A percentile compares a stretch with the other conserved stretches of the same genome.
These are phyloP conservation scores for Falcunculus frontatus DNA, from an alignment of 2,113 vertebrate species.

Conservation along the genomic window DNA sequence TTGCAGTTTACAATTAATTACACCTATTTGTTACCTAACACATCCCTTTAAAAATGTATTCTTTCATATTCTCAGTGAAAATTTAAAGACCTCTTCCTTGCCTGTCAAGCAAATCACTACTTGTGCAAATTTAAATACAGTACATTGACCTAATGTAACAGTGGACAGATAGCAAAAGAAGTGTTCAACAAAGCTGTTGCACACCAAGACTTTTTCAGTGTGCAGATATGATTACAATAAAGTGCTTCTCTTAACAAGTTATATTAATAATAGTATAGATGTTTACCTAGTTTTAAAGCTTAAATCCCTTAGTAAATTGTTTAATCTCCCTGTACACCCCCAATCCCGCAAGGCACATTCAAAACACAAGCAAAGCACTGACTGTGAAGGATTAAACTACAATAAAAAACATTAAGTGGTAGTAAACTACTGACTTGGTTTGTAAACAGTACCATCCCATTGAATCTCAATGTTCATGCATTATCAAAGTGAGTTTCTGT, in stretches of 20 bases:
- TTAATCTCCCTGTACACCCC: background rate
- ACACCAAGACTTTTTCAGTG: background rate
- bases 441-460: background rate
- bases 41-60: background rate
- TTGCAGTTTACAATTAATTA: background rate
- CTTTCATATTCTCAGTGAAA: background rate
- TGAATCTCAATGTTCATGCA: background rate
- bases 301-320: background rate
- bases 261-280: background rate
- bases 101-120: background rate
- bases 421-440: background rate
- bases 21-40: background rate
- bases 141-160: background rate
- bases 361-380: conserved; percentile 7
- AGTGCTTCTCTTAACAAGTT: conserved; percentile 41
- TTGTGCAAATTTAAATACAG: conserved; percentile 39
- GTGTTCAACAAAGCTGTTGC: background rate
- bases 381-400: background rate
- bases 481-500: background rate
- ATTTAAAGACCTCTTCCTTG: background rate
- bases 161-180: background rate
- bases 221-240: conserved; percentile 3
- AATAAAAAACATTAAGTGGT: background rate
- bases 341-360: conserved; percentile 5
- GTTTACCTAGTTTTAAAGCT: conserved; percentile 28